Conservation (phyloP, 2,797 vertebrate genomes). For the Malurus leucopterus region DNA sequence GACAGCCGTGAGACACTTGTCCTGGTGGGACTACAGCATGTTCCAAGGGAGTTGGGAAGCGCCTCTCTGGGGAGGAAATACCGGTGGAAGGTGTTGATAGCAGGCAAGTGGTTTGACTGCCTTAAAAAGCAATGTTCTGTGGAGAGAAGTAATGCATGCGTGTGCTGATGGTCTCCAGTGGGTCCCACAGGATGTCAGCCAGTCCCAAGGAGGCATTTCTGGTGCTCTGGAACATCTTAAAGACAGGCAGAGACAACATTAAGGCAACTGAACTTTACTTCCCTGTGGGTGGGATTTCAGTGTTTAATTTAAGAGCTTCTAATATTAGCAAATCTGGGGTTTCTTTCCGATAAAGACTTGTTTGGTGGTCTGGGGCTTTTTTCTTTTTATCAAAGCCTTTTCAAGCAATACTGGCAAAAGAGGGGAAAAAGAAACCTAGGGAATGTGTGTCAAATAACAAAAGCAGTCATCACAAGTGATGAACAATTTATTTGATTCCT, state of each 20-base stretch:
- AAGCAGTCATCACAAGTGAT: neutral
- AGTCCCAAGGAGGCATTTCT: neutral
- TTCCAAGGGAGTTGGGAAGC: neutral
- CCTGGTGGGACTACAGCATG: neutral
- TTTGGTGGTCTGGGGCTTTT: neutral
- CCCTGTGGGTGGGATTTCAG: neutral
- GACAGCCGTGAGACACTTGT: neutral
- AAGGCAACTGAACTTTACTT: neutral
- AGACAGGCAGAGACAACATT: rapidly evolving
- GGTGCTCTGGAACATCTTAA: neutral
- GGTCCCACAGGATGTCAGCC: neutral
- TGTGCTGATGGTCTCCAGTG: neutral
- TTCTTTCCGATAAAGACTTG: neutral
- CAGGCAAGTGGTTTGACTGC: neutral
- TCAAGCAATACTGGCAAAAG: neutral
- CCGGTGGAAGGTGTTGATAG: neutral
- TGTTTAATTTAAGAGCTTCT: neutral
- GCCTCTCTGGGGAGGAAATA: neutral
- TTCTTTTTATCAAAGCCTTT: neutral
- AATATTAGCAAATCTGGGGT: neutral
- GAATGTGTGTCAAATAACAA: neutral
- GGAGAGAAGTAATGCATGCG: neutral
- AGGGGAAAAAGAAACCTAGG: neutral
- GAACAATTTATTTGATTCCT: neutral
- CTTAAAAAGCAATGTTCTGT: neutral